Evolutionary conservation across 1,140 invertebrate species (phyloP), one percentile per base, ranked within the genome.

Genomic region (Diplogasteroides magnus): DNA sequence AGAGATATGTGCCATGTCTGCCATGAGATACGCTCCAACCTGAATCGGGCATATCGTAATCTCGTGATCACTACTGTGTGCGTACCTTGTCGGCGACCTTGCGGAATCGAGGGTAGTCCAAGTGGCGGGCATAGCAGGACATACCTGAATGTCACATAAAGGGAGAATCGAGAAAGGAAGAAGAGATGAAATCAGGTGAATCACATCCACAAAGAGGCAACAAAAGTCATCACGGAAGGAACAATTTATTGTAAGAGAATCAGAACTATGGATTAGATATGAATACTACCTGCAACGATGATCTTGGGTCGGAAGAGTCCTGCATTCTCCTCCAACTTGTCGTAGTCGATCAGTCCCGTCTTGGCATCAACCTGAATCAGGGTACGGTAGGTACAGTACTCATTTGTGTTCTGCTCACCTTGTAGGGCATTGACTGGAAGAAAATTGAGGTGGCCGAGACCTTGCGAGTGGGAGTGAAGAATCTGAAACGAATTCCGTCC

Each of bases 391-490:
- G n/a, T n/a, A n/a, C n/a, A n/a, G n/a, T n/a, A n/a, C n/a, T n/a
- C n/a, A n/a, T n/a, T n/a, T n/a, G n/a, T n/a, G n/a, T n/a, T n/a
- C n/a, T n/a, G n/a, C n/a, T 6, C 19, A 48, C 37, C 85, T 96
- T 97, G 80, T 98, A 98, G 2, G 94, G 94, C 90, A 97, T 92
- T 15, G 93, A 96, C 86, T 98, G 94, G 83, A 98, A 98, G 86
- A 94, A 98, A 56, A 97, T 90, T 0, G 94, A 97, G 0, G 94
- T 96, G 1, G 94, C 94, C 0, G 94, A 98, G 29, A 98, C 92
- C 84, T 92, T 94, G 82, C 94, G 96, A 1, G 86, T 89, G 2
- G 88, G 84, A 1, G 93, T 96, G 80, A 92, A 91, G 83, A 95
- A 97, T 73, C 90, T 95, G 83, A 97, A 95, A 92, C 94, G 55